Conservation (phyloP, 2,113 vertebrate genomes). For the Promerops cafer region DNA sequence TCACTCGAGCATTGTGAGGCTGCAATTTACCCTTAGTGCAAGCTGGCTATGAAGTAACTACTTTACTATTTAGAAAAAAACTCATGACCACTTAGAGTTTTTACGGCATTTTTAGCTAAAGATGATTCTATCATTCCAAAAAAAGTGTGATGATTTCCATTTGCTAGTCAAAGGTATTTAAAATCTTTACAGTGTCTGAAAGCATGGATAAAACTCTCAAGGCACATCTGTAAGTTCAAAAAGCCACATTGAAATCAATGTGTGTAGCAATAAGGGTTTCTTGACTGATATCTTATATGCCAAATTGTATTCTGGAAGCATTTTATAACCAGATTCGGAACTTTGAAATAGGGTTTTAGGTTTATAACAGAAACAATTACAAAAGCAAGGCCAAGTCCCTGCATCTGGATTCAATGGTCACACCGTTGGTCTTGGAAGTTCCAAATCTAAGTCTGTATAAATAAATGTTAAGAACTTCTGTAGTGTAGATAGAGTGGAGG, state of each 20-base stretch:
- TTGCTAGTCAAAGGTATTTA: background rate
- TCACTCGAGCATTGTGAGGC: background rate
- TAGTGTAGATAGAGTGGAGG: background rate
- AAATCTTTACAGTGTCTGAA: background rate
- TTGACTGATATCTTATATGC: background rate
- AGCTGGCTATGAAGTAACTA: background rate
- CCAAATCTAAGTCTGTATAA: background rate
- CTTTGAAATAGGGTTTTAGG: background rate
- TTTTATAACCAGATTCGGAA: slow-evolving; percentile 15
- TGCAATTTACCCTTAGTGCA: background rate
- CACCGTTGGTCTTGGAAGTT: background rate
- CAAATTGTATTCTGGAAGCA: slow-evolving; percentile 1
- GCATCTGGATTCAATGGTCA: slow-evolving; percentile 18
- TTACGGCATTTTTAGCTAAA: background rate
- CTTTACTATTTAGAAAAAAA: background rate
- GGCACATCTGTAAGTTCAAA: slow-evolving; percentile 13
- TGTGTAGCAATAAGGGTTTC: background rate
- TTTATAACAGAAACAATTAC: slow-evolving; percentile 9
- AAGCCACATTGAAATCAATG: background rate
- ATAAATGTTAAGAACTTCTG: background rate
- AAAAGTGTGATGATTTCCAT: background rate
- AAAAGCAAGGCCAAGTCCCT: slow-evolving; percentile 13
- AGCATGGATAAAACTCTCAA: background rate
- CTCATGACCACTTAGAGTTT: background rate
- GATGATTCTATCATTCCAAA: background rate